phyloP scores from a whole-genome alignment of 2,888 invertebrate genomes.

The Agonopterix alstromeriana region DNA sequence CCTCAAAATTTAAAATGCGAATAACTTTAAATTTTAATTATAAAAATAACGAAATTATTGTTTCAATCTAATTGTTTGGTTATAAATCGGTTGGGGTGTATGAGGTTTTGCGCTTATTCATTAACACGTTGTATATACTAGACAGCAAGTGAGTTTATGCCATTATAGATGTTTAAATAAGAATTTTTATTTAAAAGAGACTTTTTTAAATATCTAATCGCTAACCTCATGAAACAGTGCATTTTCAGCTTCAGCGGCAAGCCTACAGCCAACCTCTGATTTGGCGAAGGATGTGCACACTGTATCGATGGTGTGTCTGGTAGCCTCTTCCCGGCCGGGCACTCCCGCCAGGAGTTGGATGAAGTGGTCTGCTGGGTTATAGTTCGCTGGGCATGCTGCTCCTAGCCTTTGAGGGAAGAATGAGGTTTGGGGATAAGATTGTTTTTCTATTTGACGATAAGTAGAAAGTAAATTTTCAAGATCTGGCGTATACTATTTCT shows the following conservation, averaged over 20 bases:
- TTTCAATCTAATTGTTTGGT: too few relatives aligned
- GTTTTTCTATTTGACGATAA: too few relatives aligned
- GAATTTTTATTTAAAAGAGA: background rate
- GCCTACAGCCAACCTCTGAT: constrained; percentile 78
- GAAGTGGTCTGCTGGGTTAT: constrained; percentile 96
- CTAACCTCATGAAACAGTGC: constrained; percentile 54
- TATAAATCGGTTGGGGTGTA: too few relatives aligned
- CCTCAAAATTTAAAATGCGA: too few relatives aligned
- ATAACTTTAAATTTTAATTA: too few relatives aligned
- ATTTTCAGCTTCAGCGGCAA: constrained; percentile 77
- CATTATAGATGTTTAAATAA: background rate
- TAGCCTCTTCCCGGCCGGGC: constrained; percentile 88
- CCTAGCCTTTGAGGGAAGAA: constrained; percentile 79
- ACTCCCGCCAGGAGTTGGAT: constrained; percentile 92
- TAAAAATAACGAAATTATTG: too few relatives aligned
- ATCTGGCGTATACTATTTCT: too few relatives aligned
- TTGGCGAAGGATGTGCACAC: constrained; percentile 86
- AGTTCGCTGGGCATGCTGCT: constrained; percentile 90
- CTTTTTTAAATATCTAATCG: constrained; percentile 1
- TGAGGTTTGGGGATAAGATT: too few relatives aligned
- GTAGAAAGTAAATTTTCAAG: too few relatives aligned
- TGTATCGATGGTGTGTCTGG: constrained; percentile 85
- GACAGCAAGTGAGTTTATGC: too few relatives aligned
- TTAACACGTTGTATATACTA: too few relatives aligned
- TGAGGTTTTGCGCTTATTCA: too few relatives aligned